phyloP scores from a whole-genome alignment of 2,888 invertebrate genomes.

The Branchinecta sandiegonensis region DNA sequence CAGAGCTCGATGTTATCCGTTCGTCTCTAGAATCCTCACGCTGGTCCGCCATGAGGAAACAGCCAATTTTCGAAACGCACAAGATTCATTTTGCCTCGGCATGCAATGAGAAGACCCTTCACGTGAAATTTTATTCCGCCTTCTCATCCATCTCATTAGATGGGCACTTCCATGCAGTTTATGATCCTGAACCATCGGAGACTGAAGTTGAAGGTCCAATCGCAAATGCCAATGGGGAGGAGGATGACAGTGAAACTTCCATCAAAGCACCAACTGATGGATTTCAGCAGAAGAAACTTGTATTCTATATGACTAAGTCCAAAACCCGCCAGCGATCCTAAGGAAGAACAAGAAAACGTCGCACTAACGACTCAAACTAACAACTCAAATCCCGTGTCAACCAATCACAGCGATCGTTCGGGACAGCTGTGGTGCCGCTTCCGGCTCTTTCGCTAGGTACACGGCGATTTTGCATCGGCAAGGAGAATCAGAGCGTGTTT shows the following conservation, averaged over 20 bases:
- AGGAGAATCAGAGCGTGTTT: too few relatives aligned
- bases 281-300: neutral
- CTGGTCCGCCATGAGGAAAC: constrained; percentile 8
- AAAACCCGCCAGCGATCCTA: too few relatives aligned
- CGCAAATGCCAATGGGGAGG: neutral
- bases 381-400: too few relatives aligned
- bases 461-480: too few relatives aligned
- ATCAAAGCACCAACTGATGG: constrained; percentile 3
- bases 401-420: too few relatives aligned
- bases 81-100: neutral
- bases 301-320: too few relatives aligned
- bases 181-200: constrained; percentile 10
- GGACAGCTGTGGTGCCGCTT: too few relatives aligned
- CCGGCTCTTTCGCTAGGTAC: too few relatives aligned
- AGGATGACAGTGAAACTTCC: neutral
- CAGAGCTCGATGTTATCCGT: neutral
- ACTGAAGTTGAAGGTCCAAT: neutral
- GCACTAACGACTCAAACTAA: too few relatives aligned
- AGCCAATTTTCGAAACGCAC: neutral
- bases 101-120: constrained; percentile 4
- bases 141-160: constrained; percentile 1
- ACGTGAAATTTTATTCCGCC: neutral
- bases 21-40: neutral
- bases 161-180: constrained; percentile 12
- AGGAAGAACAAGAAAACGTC: too few relatives aligned